These are phyloP conservation scores for Rotaria sp. DNA, from an alignment of 2,888 invertebrate species.

Conservation along the genomic window DNA sequence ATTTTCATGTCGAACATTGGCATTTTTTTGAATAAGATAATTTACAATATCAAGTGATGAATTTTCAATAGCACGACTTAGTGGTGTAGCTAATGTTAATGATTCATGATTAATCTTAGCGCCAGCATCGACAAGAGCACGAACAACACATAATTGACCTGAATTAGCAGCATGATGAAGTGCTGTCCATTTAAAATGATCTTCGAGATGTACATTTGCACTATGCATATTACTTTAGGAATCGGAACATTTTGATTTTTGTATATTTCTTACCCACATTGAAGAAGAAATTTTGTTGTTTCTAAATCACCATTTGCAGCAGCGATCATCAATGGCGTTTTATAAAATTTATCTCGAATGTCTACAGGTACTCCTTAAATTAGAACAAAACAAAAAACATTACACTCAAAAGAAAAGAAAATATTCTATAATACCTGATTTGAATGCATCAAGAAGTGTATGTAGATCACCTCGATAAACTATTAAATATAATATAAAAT, in stretches of 20 bases:
- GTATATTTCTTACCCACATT: constrained; percentile 42
- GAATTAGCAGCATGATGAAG: constrained; percentile 55
- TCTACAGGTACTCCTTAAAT: constrained; percentile 46
- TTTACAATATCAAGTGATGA: constrained; percentile 46
- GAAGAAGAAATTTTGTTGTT: constrained; percentile 35
- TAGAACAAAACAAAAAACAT: not conserved
- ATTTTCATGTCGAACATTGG: constrained; percentile 52
- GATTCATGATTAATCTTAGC: constrained; percentile 51
- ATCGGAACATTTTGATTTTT: not conserved
- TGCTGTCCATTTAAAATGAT: constrained; percentile 57
- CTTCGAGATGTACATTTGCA: constrained; percentile 51
- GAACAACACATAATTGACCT: constrained; percentile 52
- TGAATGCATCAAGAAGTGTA: constrained; percentile 50
- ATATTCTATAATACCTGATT: constrained; percentile 43
- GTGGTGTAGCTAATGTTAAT: constrained; percentile 54
- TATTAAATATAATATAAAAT: not conserved
- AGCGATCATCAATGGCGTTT: constrained; percentile 25
- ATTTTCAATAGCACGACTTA: constrained; percentile 42
- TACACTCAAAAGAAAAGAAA: not conserved
- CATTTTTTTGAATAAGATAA: constrained; percentile 51
- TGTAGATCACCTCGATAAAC: constrained; percentile 43
- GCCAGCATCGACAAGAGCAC: constrained; percentile 49
- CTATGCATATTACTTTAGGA: constrained; percentile 37
- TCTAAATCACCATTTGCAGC: constrained; percentile 33
- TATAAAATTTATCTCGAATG: constrained; percentile 44